Conservation (phyloP, 2,113 vertebrate species). For the Enhydra lutris region DNA sequence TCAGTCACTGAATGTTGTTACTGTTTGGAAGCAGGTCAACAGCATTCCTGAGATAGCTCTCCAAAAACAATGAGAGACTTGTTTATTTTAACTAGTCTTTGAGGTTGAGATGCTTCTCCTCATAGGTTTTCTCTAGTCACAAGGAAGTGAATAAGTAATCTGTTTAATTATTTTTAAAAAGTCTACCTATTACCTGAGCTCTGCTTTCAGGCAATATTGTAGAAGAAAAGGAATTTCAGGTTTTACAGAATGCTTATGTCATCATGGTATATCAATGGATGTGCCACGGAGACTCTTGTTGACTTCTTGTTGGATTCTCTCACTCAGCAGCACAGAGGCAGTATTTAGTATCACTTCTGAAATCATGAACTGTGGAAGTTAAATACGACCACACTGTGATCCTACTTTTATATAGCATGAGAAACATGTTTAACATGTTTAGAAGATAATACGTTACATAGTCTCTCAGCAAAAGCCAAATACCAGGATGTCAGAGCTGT, state of each 20-base stretch:
- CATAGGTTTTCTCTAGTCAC: slow-evolving; percentile 69
- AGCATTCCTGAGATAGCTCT: neutral
- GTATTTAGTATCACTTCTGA: neutral
- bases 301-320: slow-evolving; percentile 53
- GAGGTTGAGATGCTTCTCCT: slow-evolving; percentile 57
- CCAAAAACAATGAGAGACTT: slow-evolving; percentile 46
- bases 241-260: slow-evolving; percentile 62
- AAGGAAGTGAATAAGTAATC: slow-evolving; percentile 67
- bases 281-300: slow-evolving; percentile 45
- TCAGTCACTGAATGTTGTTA: slow-evolving; percentile 8
- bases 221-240: slow-evolving; percentile 36
- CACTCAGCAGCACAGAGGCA: slow-evolving; percentile 62
- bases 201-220: slow-evolving; percentile 59
- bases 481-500: neutral
- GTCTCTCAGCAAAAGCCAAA: neutral
- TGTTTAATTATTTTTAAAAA: slow-evolving; percentile 69
- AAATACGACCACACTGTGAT: neutral
- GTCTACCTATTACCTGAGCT: slow-evolving; percentile 59
- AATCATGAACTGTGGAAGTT: neutral
- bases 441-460: neutral
- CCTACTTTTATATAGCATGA: neutral
- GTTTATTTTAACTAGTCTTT: slow-evolving; percentile 55
- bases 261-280: slow-evolving; percentile 57
- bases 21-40: neutral
- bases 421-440: neutral